phyloP scores from a whole-genome alignment of 2,888 invertebrate species.

The Orchestes rusci region DNA sequence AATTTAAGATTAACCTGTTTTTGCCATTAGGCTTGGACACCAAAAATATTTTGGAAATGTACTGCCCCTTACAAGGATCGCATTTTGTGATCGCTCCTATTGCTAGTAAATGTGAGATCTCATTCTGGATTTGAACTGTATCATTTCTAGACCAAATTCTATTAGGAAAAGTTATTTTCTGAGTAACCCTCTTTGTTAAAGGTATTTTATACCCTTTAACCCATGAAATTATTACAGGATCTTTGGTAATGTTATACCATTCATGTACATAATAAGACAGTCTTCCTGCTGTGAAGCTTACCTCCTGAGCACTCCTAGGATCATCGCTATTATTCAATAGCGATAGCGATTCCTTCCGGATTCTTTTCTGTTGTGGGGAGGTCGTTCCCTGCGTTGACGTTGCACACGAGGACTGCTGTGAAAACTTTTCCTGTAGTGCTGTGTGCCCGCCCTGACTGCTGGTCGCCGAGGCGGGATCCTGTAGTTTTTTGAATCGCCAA shows the following conservation, averaged over 20 bases:
- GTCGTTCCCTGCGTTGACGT: too few species aligned
- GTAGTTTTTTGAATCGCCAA: neutral
- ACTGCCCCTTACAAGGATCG: constrained; percentile 1
- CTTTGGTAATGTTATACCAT: neutral
- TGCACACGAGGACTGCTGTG: too few species aligned
- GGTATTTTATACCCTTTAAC: neutral
- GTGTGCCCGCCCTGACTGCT: neutral
- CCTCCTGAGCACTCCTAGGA: neutral
- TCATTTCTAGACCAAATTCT: neutral
- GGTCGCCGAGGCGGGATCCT: neutral
- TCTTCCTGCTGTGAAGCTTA: neutral
- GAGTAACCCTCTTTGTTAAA: neutral
- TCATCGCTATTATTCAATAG: neutral
- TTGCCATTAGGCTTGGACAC: constrained; percentile 6
- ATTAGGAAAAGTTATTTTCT: too few species aligned
- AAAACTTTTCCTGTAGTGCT: neutral
- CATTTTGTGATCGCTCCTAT: neutral
- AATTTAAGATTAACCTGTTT: constrained; percentile 5
- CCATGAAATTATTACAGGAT: neutral
- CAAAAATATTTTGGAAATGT: constrained; percentile 9
- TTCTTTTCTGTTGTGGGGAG: neutral
- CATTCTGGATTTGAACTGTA: neutral
- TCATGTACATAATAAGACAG: neutral
- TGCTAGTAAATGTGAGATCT: neutral
- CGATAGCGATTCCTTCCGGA: neutral